Conservation (phyloP, 2,888 invertebrate genomes). For the Gymnocheta viridis region DNA sequence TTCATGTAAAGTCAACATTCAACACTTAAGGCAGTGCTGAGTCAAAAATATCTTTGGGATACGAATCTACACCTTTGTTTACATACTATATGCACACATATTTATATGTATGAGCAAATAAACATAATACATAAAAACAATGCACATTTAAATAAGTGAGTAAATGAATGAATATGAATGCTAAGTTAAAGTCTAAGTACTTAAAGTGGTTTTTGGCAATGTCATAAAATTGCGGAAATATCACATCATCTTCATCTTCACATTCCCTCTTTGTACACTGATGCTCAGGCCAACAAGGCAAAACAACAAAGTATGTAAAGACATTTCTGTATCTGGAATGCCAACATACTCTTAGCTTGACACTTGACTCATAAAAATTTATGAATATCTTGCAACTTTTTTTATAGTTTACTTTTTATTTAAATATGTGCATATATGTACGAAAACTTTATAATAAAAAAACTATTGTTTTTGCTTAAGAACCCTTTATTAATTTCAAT, state of each 20-base stretch:
- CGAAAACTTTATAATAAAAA: conserved; percentile 8
- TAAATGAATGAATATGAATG: conserved; percentile 23
- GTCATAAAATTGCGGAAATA: conserved; percentile 67
- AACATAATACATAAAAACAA: conserved; percentile 7
- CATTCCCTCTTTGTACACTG: not conserved
- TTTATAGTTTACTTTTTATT: not conserved
- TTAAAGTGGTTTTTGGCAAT: conserved; percentile 67
- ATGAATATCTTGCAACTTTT: conserved; percentile 30
- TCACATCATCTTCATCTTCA: conserved; percentile 42
- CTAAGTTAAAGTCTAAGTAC: conserved; percentile 54
- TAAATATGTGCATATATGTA: not conserved
- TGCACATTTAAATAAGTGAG: conserved; percentile 4
- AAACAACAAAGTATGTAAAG: conserved; percentile 5
- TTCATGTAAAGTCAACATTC: conserved; percentile 65
- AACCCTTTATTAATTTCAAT: conserved; percentile 56
- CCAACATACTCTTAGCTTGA: conserved; percentile 45
- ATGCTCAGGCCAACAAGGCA: not conserved
- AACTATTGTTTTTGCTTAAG: conserved; percentile 40
- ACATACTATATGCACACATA: conserved; percentile 2
- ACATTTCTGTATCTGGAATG: conserved; percentile 42
- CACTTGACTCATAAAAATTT: conserved; percentile 66
- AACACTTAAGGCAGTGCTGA: conserved; percentile 58
- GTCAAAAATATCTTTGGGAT: conserved; percentile 50
- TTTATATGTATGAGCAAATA: not conserved
- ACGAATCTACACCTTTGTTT: conserved; percentile 38